Base-by-base conservation (phyloP, 2,888 invertebrate genomes). In the Meiosimyza platycephala region DNA sequence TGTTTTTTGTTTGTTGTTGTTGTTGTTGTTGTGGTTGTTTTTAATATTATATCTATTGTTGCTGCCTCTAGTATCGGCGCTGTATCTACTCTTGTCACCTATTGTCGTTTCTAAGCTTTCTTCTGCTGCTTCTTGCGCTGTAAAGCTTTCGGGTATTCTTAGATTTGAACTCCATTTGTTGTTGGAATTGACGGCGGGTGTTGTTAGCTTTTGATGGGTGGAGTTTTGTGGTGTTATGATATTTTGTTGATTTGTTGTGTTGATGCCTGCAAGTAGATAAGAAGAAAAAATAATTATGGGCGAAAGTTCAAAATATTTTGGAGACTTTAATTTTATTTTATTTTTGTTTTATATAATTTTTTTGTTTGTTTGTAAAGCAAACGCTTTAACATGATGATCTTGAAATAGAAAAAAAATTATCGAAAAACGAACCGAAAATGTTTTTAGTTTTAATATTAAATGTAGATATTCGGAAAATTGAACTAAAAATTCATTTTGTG, bases 171-270 rank as follows among this genome's bases (percentile, higher is more conserved):
- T 40, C 40, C 40, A 40, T 40, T 40, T 75, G 68, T 64, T 54
- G 74, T 47, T 67, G 59, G 50, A 64, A 73, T 66, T n/a, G 50
- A 77, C 81, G 79, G 79, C 77, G 80, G 83, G 80, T 78, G 79
- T 76, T 72, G 73, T 79, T 82, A 78, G 40, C 77, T 79, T 79
- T 79, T 67, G 69, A 69, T 59, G 52, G 33, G 59, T 73, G 70
- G 63, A 50, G 51, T 74, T 75, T 72, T 75, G 76, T 63, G 70
- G 72, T 73, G 72, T 75, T 64, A 66, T 82, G 81, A 86, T 84
- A 80, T 84, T 85, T 76, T 85, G 85, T 78, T 81, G 84, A 76
- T 83, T 82, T 77, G 84, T 82, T 72, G 80, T 81, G 79, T 79
- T 80, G 83, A 84, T 83, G 80, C 85, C 85, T 85, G 80, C 22